Conservation (phyloP, 2,888 invertebrate genomes). For the Trachelus stipa region DNA sequence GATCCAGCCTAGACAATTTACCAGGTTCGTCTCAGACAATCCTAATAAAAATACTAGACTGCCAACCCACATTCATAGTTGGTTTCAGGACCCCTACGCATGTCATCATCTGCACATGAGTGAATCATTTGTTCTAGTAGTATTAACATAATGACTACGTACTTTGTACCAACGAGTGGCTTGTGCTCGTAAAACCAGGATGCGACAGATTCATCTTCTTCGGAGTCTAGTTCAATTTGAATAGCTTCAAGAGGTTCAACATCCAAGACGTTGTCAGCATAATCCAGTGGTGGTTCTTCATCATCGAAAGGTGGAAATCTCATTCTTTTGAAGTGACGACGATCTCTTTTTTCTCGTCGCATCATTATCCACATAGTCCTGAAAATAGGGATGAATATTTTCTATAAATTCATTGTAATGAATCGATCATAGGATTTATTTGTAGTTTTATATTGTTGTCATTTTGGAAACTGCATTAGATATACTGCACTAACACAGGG, state of each 20-base stretch:
- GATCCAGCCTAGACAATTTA: constrained; percentile 48
- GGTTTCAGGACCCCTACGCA: constrained; percentile 68
- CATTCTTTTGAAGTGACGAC: constrained; percentile 99
- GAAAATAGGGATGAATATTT: constrained; percentile 22
- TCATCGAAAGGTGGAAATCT: constrained; percentile 99
- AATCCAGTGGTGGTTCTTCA: constrained; percentile 99
- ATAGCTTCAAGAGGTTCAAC: constrained; percentile 99
- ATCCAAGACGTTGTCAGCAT: constrained; percentile 98
- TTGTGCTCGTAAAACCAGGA: constrained; percentile 99
- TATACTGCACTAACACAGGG: constrained; percentile 21
- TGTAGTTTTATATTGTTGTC: constrained; percentile 15
- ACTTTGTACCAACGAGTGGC: constrained; percentile 91
- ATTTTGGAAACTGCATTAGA: constrained; percentile 29
- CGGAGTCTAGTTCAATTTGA: constrained; percentile 96
- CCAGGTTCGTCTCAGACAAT: constrained; percentile 54
- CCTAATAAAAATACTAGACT: constrained; percentile 36
- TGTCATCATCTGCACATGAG: constrained; percentile 53
- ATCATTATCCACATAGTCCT: constrained; percentile 99
- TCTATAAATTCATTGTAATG: neutral
- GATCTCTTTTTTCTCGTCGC: constrained; percentile 98
- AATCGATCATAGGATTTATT: constrained; percentile 11
- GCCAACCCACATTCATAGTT: constrained; percentile 60
- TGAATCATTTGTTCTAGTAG: neutral
- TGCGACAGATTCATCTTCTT: constrained; percentile 91
- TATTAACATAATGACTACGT: constrained; percentile 52